Conservation (phyloP, 2,113 vertebrate species). For the Agelaius tricolor region DNA sequence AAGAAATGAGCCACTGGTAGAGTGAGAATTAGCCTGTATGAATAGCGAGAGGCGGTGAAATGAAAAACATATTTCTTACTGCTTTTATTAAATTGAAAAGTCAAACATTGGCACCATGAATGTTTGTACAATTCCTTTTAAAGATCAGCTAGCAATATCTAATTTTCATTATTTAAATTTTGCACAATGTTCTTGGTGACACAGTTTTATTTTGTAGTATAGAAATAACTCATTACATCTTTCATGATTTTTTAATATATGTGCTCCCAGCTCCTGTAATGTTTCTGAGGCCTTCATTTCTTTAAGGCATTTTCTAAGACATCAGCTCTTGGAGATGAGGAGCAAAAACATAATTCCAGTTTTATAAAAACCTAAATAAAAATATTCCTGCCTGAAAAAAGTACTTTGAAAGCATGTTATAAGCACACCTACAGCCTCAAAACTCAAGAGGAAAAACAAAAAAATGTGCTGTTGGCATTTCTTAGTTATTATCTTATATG, state of each 20-base stretch:
- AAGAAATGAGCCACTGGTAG: slow-evolving; percentile 17
- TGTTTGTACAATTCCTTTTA: not conserved
- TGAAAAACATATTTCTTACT: slow-evolving; percentile 25
- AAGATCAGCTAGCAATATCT: not conserved
- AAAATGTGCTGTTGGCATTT: accelerated
- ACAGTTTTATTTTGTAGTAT: not conserved
- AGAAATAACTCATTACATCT: not conserved
- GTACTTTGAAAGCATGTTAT: not conserved
- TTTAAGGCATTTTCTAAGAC: not conserved
- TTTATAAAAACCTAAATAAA: not conserved
- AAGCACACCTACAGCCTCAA: not conserved
- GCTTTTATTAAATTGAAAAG: slow-evolving; percentile 12
- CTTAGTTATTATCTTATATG: not conserved
- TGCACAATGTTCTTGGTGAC: not conserved
- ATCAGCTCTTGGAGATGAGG: not conserved
- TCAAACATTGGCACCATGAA: not conserved
- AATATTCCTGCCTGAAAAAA: not conserved
- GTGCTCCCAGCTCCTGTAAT: not conserved
- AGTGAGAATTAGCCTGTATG: not conserved
- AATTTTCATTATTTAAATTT: not conserved
- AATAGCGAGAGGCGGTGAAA: not conserved
- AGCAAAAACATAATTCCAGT: not conserved
- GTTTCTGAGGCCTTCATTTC: not conserved
- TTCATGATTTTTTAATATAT: not conserved
- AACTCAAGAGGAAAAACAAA: not conserved